These are phyloP conservation scores for Coryphaenoides rupestris DNA, from an alignment of 2,113 vertebrate species.

Conservation along the genomic window DNA sequence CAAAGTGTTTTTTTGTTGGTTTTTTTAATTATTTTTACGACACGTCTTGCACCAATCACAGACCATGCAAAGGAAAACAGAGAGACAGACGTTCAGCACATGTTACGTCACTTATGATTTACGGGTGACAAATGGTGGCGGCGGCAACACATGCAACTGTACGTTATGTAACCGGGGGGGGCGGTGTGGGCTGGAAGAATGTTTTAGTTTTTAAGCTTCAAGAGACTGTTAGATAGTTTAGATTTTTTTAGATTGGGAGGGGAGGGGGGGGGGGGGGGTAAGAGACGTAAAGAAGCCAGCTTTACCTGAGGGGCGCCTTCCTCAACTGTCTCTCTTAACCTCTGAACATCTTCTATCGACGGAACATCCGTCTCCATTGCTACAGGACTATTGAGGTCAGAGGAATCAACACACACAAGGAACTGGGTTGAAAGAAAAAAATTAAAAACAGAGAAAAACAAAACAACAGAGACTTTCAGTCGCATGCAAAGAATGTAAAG, in stretches of 20 bases:
- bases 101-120: no score
- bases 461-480: slow-evolving; percentile 58
- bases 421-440: slow-evolving; percentile 83
- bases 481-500: slow-evolving; percentile 60
- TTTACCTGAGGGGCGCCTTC: slow-evolving; percentile 91
- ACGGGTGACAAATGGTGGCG: no score
- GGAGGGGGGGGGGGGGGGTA: slow-evolving; percentile 26
- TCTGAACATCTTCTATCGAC: slow-evolving; percentile 94
- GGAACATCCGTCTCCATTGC: slow-evolving; percentile 94
- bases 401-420: slow-evolving; percentile 81
- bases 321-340: slow-evolving; percentile 91
- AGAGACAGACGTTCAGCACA: no score
- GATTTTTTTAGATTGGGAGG: no score
- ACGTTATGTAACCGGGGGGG: neutral
- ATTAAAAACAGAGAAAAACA: slow-evolving; percentile 44
- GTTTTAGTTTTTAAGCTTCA: slow-evolving; percentile 7
- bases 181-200: slow-evolving; percentile 2
- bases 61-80: no score
- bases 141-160: no score
- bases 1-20: no score
- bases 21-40: no score
- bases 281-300: slow-evolving; percentile 58
- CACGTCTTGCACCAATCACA: no score
- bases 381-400: slow-evolving; percentile 86
- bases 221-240: neutral